phyloP scores from a whole-genome alignment of 2,113 vertebrate genomes.

The Prunella himalayana region DNA sequence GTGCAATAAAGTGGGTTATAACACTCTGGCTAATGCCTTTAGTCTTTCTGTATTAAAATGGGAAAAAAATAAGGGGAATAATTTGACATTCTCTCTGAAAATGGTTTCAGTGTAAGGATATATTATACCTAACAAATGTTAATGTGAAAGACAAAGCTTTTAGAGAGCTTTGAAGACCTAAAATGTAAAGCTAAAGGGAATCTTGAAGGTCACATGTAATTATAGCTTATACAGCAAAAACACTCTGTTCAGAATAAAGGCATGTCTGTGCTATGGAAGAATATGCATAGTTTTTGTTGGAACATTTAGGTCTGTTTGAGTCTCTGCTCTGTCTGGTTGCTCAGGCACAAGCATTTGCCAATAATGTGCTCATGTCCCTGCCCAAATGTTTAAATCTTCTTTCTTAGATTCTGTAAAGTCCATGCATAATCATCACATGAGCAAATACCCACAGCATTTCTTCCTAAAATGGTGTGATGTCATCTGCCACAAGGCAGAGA shows the following conservation, averaged over 20 bases:
- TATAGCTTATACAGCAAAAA: neutral
- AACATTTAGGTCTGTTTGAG: neutral
- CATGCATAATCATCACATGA: neutral
- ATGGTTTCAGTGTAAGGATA: neutral
- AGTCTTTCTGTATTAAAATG: neutral
- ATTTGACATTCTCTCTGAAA: neutral
- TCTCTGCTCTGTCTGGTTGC: neutral
- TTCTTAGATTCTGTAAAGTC: neutral
- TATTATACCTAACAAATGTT: neutral
- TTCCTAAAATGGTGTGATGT: neutral
- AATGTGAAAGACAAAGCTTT: neutral
- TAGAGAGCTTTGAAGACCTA: neutral
- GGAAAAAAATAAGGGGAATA: neutral
- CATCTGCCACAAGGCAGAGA: neutral
- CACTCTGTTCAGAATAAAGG: neutral
- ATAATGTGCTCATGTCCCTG: accelerated
- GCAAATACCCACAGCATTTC: neutral
- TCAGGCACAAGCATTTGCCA: neutral
- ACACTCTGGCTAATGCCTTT: neutral
- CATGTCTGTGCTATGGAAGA: neutral
- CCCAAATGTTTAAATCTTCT: neutral
- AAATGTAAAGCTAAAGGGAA: neutral
- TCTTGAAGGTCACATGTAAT: neutral
- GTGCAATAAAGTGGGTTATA: neutral
- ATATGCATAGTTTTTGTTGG: neutral